These are phyloP conservation scores for Phragmatobia fuliginosa DNA, from an alignment of 2,888 invertebrate species.

Conservation along the genomic window DNA sequence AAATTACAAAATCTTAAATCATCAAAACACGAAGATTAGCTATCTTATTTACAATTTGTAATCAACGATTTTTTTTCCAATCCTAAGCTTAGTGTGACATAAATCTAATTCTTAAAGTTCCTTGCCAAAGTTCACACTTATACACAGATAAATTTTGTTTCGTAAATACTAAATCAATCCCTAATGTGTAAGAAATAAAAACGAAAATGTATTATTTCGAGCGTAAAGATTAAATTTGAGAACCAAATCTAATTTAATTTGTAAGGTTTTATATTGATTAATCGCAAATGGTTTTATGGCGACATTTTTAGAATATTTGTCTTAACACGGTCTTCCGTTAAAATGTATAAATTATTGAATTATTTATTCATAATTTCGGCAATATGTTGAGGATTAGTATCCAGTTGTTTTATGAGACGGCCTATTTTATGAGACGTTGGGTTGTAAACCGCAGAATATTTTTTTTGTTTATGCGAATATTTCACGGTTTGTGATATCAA, in stretches of 20 bases:
- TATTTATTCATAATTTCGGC: constrained; percentile 43
- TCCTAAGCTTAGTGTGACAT: constrained; percentile 63
- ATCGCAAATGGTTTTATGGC: constrained; percentile 55
- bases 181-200: neutral
- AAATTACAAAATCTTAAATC: constrained; percentile 14
- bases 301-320: constrained; percentile 66
- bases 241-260: constrained; percentile 70
- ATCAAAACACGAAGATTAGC: constrained; percentile 22
- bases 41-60: constrained; percentile 31
- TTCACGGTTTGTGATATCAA: constrained; percentile 18
- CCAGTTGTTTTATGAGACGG: constrained; percentile 18
- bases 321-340: constrained; percentile 37
- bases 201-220: neutral
- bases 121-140: constrained; percentile 62
- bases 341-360: constrained; percentile 34
- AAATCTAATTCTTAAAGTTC: constrained; percentile 64
- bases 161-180: constrained; percentile 16
- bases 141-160: constrained; percentile 1
- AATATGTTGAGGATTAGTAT: constrained; percentile 27
- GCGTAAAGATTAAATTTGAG: constrained; percentile 11
- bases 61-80: constrained; percentile 31
- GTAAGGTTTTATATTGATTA: constrained; percentile 70
- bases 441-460: constrained; percentile 12
- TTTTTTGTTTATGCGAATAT: constrained; percentile 19
- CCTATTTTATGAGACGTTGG: constrained; percentile 30